A percentile compares a stretch with the other conserved stretches of the same genome.
Evolutionary conservation across 2,888 invertebrate genomes (phyloP).

Genomic region (Byasa hedistus): DNA sequence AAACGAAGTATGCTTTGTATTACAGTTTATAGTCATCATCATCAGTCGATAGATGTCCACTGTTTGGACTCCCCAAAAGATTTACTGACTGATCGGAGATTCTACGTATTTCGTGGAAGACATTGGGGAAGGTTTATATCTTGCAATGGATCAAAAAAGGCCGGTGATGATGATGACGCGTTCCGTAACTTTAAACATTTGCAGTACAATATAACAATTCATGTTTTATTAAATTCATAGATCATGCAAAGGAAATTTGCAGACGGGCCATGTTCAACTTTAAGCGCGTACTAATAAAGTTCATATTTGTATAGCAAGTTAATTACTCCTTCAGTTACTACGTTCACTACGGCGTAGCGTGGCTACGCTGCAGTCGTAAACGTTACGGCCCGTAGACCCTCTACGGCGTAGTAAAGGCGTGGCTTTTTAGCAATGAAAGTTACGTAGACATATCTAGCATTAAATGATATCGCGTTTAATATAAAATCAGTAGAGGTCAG

Average conservation of each 20-base stretch:
- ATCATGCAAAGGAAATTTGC: slow-evolving; percentile 11
- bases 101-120: too few species aligned
- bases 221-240: slow-evolving; percentile 26
- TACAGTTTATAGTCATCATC: too few species aligned
- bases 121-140: too few species aligned
- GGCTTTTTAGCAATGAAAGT: slow-evolving; percentile 43
- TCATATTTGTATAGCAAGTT: slow-evolving; percentile 24
- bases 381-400: slow-evolving; percentile 56
- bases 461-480: slow-evolving; percentile 8
- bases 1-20: too few species aligned
- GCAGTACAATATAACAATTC: slow-evolving; percentile 1
- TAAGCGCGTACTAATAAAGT: slow-evolving; percentile 25
- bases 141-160: too few species aligned
- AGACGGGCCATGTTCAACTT: slow-evolving; percentile 8
- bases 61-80: too few species aligned
- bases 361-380: slow-evolving; percentile 50
- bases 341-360: slow-evolving; percentile 48
- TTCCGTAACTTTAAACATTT: neutral
- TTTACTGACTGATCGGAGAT: too few species aligned
- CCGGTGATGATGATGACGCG: too few species aligned
- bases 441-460: neutral
- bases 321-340: slow-evolving; percentile 33
- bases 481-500: neutral
- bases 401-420: slow-evolving; percentile 46
- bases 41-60: too few species aligned